A percentile compares a stretch with the other conserved stretches of the same genome.
Evolutionary conservation across 2,888 invertebrate genomes (phyloP).

Genomic region (Meiosimyza decipiens): DNA sequence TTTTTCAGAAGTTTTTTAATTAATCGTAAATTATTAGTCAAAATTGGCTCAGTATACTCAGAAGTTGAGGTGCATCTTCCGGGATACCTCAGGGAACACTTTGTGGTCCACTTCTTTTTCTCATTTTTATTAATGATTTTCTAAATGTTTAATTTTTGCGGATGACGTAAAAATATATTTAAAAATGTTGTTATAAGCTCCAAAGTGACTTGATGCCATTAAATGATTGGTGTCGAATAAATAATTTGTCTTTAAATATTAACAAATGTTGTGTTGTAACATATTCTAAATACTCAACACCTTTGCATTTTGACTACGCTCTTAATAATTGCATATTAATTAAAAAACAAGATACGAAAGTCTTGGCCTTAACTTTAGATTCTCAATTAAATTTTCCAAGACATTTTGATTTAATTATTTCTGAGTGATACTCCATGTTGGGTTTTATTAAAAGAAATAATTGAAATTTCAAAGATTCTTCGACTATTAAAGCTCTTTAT

Average conservation of each 20-base stretch:
- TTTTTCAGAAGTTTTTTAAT: background rate
- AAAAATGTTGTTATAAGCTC: background rate
- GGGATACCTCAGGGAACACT: too few species aligned
- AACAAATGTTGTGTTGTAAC: too few species aligned
- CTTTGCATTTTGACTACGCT: background rate
- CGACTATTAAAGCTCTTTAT: background rate
- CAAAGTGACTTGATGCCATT: too few species aligned
- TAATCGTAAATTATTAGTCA: background rate
- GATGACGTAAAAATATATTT: background rate
- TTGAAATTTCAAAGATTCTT: background rate
- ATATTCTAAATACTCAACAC: background rate
- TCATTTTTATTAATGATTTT: slow-evolving; percentile 5
- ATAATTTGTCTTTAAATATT: too few species aligned
- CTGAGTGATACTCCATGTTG: background rate
- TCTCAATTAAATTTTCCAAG: background rate
- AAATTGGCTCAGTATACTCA: too few species aligned
- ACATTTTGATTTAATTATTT: background rate
- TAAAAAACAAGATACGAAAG: background rate
- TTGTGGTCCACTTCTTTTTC: background rate
- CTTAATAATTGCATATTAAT: background rate
- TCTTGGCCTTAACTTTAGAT: background rate
- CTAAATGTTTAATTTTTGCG: background rate
- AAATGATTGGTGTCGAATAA: too few species aligned
- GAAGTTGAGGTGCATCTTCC: too few species aligned
- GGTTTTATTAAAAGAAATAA: slow-evolving; percentile 9